phyloP scores from a whole-genome alignment of 2,888 invertebrate genomes.

The Nysson spinosus region DNA sequence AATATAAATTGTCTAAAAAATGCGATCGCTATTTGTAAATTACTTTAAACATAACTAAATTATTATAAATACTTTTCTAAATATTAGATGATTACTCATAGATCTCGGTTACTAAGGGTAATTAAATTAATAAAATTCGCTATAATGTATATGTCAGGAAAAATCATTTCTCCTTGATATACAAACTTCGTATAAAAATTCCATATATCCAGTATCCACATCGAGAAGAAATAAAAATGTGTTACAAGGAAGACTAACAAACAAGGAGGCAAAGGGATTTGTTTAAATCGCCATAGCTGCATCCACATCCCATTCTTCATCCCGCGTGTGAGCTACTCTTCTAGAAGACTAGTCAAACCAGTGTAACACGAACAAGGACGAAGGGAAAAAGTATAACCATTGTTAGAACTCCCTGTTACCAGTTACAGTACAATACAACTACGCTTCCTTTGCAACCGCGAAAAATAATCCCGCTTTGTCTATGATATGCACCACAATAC shows the following conservation, averaged over 20 bases:
- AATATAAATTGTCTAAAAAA: too few relatives aligned
- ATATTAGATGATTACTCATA: too few relatives aligned
- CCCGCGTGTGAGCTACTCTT: conserved; percentile 47
- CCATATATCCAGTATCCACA: too few relatives aligned
- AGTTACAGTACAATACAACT: conserved; percentile 61
- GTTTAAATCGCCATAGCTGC: conserved; percentile 25
- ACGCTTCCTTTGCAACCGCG: conserved; percentile 69
- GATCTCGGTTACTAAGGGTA: too few relatives aligned
- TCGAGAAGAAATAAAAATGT: neutral
- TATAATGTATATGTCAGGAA: too few relatives aligned
- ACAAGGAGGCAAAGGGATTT: conserved; percentile 35
- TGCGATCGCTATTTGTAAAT: too few relatives aligned
- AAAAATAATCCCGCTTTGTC: conserved; percentile 74
- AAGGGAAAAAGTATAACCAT: conserved; percentile 60
- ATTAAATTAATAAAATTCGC: too few relatives aligned
- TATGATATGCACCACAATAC: conserved; percentile 60
- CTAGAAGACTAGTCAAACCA: conserved; percentile 68
- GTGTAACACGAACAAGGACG: conserved; percentile 70
- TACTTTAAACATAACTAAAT: too few relatives aligned
- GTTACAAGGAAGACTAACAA: neutral
- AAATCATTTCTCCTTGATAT: too few relatives aligned
- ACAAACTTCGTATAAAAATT: too few relatives aligned
- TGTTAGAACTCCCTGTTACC: conserved; percentile 64
- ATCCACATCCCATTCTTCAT: conserved; percentile 37
- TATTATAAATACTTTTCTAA: too few relatives aligned